Evolutionary conservation across 1,140 invertebrate species (phyloP).

Genomic region (Drosophila bipectinata): DNA sequence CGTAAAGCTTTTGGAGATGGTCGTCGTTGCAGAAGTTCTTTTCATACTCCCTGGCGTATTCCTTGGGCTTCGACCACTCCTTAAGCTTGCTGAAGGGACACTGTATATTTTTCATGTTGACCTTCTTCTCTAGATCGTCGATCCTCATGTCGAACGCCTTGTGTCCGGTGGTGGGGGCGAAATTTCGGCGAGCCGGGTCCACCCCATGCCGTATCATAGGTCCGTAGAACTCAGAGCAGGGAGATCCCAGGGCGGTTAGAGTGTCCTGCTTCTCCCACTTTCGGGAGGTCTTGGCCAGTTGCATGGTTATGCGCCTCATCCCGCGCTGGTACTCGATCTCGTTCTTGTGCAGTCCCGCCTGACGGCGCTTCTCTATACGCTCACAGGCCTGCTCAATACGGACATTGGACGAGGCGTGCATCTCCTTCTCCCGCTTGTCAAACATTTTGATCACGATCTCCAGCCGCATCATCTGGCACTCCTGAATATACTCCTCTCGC

Average conservation of each 20-base stretch:
- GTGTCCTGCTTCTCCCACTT: constrained; percentile 82
- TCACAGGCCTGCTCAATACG: constrained; percentile 83
- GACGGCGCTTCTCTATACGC: constrained; percentile 76
- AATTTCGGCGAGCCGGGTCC: constrained; percentile 84
- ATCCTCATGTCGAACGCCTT: constrained; percentile 73
- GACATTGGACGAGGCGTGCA: constrained; percentile 75
- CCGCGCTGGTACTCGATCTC: constrained; percentile 79
- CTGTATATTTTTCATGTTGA: constrained; percentile 49
- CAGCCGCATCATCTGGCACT: constrained; percentile 85
- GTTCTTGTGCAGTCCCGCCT: constrained; percentile 81
- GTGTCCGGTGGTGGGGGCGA: constrained; percentile 41
- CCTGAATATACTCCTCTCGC: constrained; percentile 85
- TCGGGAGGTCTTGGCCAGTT: constrained; percentile 47
- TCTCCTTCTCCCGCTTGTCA: constrained; percentile 73
- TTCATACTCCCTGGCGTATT: constrained; percentile 68
- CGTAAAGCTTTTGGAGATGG: constrained; percentile 70
- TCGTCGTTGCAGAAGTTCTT: constrained; percentile 77
- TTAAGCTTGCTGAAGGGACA: constrained; percentile 74
- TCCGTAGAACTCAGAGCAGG: constrained; percentile 85
- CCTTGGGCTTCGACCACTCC: constrained; percentile 76
- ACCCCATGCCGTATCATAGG: constrained; percentile 85
- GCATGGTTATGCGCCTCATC: constrained; percentile 51
- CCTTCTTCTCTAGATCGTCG: constrained; percentile 72
- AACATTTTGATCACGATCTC: constrained; percentile 85
- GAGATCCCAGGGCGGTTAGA: constrained; percentile 83